These are phyloP conservation scores for Wiebesia pumilae DNA, from an alignment of 1,140 invertebrate species.

Conservation along the genomic window DNA sequence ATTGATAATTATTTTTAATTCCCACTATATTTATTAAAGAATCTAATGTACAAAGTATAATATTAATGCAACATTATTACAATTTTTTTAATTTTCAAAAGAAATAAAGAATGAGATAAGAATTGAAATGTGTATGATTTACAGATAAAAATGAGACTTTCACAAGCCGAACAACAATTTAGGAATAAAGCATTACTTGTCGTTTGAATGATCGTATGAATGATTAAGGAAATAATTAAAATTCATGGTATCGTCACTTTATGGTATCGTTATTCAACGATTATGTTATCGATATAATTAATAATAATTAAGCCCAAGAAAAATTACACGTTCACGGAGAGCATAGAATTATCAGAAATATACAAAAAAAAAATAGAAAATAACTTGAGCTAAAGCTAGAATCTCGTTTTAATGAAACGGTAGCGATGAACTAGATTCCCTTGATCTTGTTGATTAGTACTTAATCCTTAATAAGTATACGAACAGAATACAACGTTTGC, in stretches of 20 bases:
- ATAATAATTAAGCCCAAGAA: not conserved
- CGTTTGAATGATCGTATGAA: not conserved
- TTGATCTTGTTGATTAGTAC: conserved; percentile 61
- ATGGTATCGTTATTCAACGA: not conserved
- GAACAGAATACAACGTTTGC: not conserved
- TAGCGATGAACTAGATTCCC: conserved; percentile 61
- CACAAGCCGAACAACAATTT: not conserved
- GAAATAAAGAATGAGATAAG: not conserved
- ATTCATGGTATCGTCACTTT: not conserved
- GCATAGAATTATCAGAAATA: not conserved
- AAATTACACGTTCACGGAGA: not conserved
- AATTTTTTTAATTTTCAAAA: not conserved
- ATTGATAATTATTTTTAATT: not conserved
- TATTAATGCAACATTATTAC: not conserved
- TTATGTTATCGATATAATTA: not conserved
- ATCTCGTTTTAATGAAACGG: not conserved
- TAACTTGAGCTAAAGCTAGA: not conserved
- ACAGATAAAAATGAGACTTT: not conserved
- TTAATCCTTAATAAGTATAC: conserved; percentile 5
- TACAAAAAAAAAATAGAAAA: not conserved
- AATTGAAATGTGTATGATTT: not conserved
- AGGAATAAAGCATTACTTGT: not conserved
- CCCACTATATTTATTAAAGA: not conserved
- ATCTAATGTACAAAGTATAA: not conserved
- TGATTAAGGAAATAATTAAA: not conserved